Percentiles rank a stretch among this genome's conserved stretches.
Conservation (phyloP, 1,140 invertebrate genomes). For the Penaeus japonicus region DNA sequence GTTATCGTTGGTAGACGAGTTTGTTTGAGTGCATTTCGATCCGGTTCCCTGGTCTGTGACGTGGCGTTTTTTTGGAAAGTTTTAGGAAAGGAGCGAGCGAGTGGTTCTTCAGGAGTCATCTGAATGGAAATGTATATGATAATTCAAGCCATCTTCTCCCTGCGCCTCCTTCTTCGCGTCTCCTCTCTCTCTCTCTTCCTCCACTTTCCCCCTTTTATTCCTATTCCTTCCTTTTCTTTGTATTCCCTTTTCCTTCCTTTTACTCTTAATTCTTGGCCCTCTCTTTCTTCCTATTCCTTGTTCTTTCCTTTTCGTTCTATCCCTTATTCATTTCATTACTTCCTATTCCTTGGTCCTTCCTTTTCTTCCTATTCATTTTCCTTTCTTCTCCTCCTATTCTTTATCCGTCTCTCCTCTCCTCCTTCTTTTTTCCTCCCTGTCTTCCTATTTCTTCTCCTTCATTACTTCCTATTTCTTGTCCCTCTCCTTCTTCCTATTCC, state of each 20-base stretch:
- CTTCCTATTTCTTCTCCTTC: too few species aligned
- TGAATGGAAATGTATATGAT: too few species aligned
- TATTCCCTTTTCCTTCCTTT: background rate
- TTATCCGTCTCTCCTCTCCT: too few species aligned
- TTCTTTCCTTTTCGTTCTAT: constrained; percentile 3
- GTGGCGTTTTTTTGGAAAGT: too few species aligned
- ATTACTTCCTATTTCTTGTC: too few species aligned
- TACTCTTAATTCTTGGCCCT: background rate
- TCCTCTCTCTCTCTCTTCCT: background rate
- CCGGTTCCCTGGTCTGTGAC: too few species aligned
- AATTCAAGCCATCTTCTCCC: background rate
- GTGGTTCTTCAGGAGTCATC: too few species aligned
- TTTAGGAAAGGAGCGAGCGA: too few species aligned
- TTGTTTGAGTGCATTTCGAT: too few species aligned
- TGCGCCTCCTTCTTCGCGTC: background rate
- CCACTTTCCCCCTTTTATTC: background rate
- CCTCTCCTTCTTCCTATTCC: background rate
- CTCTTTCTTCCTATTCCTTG: background rate
- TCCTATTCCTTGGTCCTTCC: background rate
- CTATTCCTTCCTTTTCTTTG: background rate
- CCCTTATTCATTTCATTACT: background rate
- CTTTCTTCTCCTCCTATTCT: too few species aligned
- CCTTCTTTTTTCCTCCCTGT: too few species aligned
- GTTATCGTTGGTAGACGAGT: too few species aligned
- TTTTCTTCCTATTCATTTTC: background rate